These are phyloP conservation scores for Ptilodon capucinus DNA, from an alignment of 2,888 invertebrate species.

Conservation along the genomic window DNA sequence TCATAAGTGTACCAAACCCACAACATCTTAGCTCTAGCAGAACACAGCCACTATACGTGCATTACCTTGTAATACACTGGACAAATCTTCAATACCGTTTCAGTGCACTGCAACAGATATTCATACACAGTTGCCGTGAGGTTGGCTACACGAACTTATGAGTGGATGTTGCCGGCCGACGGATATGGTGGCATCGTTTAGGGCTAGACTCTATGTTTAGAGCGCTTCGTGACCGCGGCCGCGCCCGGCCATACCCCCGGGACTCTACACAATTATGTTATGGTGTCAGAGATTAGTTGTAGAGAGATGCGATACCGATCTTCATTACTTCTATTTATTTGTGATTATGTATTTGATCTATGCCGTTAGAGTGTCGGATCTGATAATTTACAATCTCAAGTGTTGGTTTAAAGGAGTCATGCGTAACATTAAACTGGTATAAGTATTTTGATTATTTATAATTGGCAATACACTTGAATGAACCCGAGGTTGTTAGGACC, in stretches of 20 bases:
- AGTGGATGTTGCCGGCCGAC: conserved; percentile 60
- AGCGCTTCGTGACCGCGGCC: conserved; percentile 71
- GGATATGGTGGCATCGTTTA: conserved; percentile 78
- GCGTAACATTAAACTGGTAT: background rate
- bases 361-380: conserved; percentile 7
- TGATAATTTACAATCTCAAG: too few relatives aligned
- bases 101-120: conserved; percentile 13
- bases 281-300: conserved; percentile 68
- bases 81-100: conserved; percentile 34
- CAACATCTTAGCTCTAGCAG: background rate
- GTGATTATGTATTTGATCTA: conserved; percentile 33
- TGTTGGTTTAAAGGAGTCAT: background rate
- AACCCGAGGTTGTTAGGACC: background rate
- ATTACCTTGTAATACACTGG: conserved; percentile 31
- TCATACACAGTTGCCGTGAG: conserved; percentile 41
- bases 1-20: background rate
- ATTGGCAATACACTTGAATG: background rate
- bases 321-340: conserved; percentile 54
- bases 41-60: conserved; percentile 7
- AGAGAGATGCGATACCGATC: conserved; percentile 51
- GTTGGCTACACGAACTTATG: conserved; percentile 56
- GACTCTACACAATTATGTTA: conserved; percentile 75
- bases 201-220: conserved; percentile 74
- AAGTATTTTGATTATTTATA: background rate
- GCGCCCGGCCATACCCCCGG: conserved; percentile 43